These are phyloP conservation scores for Molanna angustata DNA, from an alignment of 2,888 invertebrate species.

Conservation along the genomic window DNA sequence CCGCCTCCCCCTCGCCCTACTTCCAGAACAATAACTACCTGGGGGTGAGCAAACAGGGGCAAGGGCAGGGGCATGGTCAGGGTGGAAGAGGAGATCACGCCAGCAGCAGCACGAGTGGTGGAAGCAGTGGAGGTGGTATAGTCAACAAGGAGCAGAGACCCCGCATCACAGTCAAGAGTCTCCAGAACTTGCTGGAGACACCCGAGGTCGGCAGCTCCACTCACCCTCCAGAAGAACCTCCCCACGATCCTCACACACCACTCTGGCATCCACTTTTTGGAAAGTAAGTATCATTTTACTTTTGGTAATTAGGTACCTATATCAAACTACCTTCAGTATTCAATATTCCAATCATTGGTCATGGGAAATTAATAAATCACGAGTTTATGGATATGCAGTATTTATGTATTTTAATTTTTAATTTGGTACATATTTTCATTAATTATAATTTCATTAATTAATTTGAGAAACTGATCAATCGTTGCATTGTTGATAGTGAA, in stretches of 20 bases:
- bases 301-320: not conserved
- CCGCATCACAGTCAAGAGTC: slow-evolving; percentile 60
- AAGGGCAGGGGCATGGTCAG: too few relatives aligned
- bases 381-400: too few relatives aligned
- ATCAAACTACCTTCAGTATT: not conserved
- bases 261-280: slow-evolving; percentile 85
- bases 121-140: slow-evolving; percentile 41
- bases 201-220: slow-evolving; percentile 65
- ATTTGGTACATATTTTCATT: too few relatives aligned
- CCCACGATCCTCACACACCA: slow-evolving; percentile 61
- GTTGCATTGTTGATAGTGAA: too few relatives aligned
- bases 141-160: slow-evolving; percentile 48
- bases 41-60: slow-evolving; percentile 46
- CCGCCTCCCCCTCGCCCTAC: slow-evolving; percentile 36
- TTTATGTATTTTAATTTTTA: too few relatives aligned
- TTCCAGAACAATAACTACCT: slow-evolving; percentile 50
- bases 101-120: not conserved
- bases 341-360: too few relatives aligned
- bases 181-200: slow-evolving; percentile 61
- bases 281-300: slow-evolving; percentile 61
- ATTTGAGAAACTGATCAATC: too few relatives aligned
- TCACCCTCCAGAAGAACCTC: slow-evolving; percentile 55
- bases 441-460: too few relatives aligned
- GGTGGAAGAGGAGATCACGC: slow-evolving; percentile 40
- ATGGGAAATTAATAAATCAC: too few relatives aligned